Evolutionary conservation across 2,113 vertebrate species (phyloP), one percentile per base, ranked within the genome.

Genomic region (Mesocricetus auratus): DNA sequence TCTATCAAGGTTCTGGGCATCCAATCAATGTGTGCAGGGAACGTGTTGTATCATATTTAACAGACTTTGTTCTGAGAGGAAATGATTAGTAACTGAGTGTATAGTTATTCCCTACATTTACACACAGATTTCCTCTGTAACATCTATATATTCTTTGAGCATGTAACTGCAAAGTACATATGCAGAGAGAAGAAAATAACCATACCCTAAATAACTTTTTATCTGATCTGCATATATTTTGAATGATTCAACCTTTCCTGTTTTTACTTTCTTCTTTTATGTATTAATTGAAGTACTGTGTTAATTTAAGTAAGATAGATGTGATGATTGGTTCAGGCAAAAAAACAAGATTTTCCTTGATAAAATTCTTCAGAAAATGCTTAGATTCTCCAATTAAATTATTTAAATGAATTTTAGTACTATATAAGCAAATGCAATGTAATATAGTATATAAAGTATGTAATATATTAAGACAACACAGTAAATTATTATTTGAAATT

Each of bases 101-200:
- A 82, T 90, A 97, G 79, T 89, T 98, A 96, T 86, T 94, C 56
- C 92, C 90, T 86, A 95, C 26, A 91, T 95, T 97, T 96, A 96
- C 96, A 97, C 88, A 81, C 36, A 97, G 22, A 94, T 88, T 95
- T 93, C 83, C 66, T 92, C 89, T 93, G 7, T 95, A 90, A 71
- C 92, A 92, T 83, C 53, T 94, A 4, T 93, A 64, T 97, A 94
- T 96, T 96, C 69, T 94, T 58, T 66, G 71, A 96, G 83, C 24
- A 87, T 53, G 66, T 71, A 94, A 97, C 82, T 3, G 21, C 56
- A 82, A 60, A 60, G 22, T 89, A 89, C 78, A 94, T 89, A 96
- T 93, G 75, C 11, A 69, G 73, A 96, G 89, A 66, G 53, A 89
- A 96, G 77, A 50, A 96, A 81, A 77, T 53, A 96, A 81, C 77